Evolutionary conservation across 2,888 invertebrate species (phyloP), one percentile per base, ranked within the genome.

Genomic region (Spicauda simplicius): DNA sequence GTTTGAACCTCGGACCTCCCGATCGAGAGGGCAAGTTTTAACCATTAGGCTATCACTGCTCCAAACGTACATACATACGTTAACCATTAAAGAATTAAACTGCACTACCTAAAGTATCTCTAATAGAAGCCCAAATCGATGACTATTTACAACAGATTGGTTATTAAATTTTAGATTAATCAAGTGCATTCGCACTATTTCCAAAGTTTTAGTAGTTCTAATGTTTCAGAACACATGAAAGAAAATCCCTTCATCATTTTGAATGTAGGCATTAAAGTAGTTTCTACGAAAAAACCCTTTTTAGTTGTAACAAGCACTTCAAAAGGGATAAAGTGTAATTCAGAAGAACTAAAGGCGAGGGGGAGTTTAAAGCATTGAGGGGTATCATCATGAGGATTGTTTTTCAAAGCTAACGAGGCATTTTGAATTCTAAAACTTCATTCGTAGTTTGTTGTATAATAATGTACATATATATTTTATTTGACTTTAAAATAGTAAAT

Each of bases 341-440:
- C 57, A 58, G 19, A 64, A 18, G 58, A 58, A 20, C 33, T 25
- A 58, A 58, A 64, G 25, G 52, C 14, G 16, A 59, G 52, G 16
- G 16, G 11, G 50, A 20, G 25, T 25, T 48, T 65, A 25, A 53
- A 60, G 48, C 65, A 60, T 65, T 59, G 54, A 65, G 64, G 54
- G n/a, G 65, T 16, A 65, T 65, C 65, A 65, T 65, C 48, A 45
- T 33, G 59, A 37, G 59, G 25, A 65, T 65, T 59, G 59, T 65
- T 54, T 58, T 59, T 65, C 53, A 60, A 54, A 60, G 65, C 65
- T 59, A 54, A 59, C 54, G 65, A 65, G 58, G 53, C 59, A 48
- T 65, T 62, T 65, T 20, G 53, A 19, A 37, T 11, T 30, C 45
- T 45, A 41, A 45, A 45, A 18, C 48, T 59, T 16, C 16, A 54